These are phyloP conservation scores for Oreotragus oreotragus DNA, from an alignment of 2,113 vertebrate species.

Conservation along the genomic window DNA sequence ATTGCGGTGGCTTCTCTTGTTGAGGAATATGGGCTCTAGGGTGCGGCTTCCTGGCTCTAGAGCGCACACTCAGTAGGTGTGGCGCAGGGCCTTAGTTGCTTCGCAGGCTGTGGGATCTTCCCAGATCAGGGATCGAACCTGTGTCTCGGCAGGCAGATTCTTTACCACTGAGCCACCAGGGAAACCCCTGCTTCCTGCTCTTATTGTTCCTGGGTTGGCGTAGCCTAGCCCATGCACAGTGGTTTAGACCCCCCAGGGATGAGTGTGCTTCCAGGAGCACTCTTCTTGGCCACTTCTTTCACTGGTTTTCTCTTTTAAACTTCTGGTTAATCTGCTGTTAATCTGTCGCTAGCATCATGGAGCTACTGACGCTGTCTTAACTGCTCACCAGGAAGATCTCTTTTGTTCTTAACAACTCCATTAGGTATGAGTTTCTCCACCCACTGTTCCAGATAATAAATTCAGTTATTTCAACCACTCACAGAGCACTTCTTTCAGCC, in stretches of 20 bases:
- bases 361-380: not conserved
- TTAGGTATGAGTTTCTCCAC: not conserved
- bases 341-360: not conserved
- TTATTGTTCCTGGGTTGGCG: not conserved
- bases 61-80: not conserved
- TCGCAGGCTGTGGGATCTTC: not conserved
- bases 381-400: not conserved
- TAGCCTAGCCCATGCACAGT: not conserved
- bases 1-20: not conserved
- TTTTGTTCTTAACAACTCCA: not conserved
- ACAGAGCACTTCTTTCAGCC: not conserved
- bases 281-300: not conserved
- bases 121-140: not conserved
- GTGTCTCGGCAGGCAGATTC: not conserved
- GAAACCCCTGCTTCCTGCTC: not conserved
- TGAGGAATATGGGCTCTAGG: not conserved
- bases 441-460: not conserved
- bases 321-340: not conserved
- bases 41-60: not conserved
- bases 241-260: not conserved
- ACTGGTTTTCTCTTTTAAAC: not conserved
- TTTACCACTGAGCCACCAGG: not conserved
- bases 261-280: not conserved
- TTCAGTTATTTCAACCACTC: not conserved
- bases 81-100: not conserved